These are phyloP conservation scores for Acanthosepion esculentum DNA, from an alignment of 2,888 invertebrate genomes.

Conservation along the genomic window DNA sequence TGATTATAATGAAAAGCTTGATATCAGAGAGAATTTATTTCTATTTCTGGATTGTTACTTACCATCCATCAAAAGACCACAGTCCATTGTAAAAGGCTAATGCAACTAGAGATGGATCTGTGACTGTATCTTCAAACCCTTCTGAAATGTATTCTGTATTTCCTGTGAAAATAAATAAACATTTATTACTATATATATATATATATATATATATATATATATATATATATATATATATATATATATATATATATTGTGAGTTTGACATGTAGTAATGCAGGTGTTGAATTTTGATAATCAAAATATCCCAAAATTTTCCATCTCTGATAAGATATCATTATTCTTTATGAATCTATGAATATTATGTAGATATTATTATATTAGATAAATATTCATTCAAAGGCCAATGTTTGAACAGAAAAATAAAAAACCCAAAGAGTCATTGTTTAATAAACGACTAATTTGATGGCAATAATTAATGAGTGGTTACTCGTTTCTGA, in stretches of 20 bases:
- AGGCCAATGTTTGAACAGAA: no score
- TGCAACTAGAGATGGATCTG: conserved; percentile 79
- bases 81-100: conserved; percentile 74
- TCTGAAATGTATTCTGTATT: conserved; percentile 60
- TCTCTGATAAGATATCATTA: no score
- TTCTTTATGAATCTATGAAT: no score
- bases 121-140: conserved; percentile 65
- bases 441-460: no score
- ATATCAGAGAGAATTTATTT: neutral
- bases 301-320: neutral
- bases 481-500: no score
- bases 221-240: neutral
- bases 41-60: conserved; percentile 51
- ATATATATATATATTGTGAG: neutral
- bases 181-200: neutral
- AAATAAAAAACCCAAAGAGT: no score
- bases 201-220: conserved; percentile 39
- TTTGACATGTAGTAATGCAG: neutral
- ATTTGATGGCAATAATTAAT: no score
- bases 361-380: no score
- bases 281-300: neutral
- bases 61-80: conserved; percentile 73
- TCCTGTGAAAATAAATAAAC: conserved; percentile 53
- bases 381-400: no score
- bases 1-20: neutral